Evolutionary conservation across 2,113 vertebrate genomes (phyloP).

Genomic region (Erythrolamprus reginae): DNA sequence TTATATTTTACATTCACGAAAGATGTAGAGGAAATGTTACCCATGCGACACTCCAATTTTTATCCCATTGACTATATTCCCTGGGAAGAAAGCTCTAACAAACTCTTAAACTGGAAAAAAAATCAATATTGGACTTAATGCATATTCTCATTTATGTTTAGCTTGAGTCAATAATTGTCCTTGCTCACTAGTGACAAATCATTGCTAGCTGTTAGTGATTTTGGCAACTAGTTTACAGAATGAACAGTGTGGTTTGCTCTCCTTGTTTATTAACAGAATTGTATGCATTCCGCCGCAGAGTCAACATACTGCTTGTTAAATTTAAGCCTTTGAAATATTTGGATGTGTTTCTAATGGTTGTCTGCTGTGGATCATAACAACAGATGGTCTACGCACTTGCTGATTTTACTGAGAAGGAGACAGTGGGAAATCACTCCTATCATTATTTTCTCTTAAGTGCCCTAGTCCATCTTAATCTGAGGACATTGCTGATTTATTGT

Average conservation of each 20-base stretch:
- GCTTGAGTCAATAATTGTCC: neutral
- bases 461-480: neutral
- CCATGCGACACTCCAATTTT: neutral
- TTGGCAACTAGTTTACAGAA: neutral
- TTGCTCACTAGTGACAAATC: slow-evolving; percentile 16
- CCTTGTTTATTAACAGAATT: slow-evolving; percentile 22
- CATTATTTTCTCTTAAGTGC: neutral
- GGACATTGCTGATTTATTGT: neutral
- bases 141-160: slow-evolving; percentile 6
- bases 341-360: neutral
- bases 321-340: neutral
- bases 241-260: neutral
- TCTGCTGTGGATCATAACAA: neutral
- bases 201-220: neutral
- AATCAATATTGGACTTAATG: neutral
- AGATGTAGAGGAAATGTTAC: neutral
- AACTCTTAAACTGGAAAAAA: neutral
- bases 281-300: neutral
- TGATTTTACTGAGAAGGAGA: neutral
- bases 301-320: slow-evolving; percentile 16
- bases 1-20: neutral
- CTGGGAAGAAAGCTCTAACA: neutral
- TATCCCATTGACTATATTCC: neutral
- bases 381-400: neutral
- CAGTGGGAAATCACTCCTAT: neutral